Conservation (phyloP, 2,113 vertebrate genomes). For the Takifugu flavidus region DNA sequence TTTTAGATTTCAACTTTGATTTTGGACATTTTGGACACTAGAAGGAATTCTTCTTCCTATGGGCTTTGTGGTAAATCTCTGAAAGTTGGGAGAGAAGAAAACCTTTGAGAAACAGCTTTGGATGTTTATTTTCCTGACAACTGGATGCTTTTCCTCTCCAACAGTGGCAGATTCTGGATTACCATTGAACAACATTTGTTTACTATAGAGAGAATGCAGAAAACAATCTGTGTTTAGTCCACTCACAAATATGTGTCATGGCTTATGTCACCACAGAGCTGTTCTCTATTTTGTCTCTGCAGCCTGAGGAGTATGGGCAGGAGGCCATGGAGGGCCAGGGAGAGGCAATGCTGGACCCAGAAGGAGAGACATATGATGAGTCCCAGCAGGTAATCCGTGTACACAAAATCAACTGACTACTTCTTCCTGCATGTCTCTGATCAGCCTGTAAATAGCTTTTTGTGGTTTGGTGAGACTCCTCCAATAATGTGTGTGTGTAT, state of each 20-base stretch:
- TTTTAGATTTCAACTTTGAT: too few species aligned
- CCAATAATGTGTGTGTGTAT: neutral
- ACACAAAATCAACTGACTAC: conserved; percentile 10
- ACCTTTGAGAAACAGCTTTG: too few species aligned
- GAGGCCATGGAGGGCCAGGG: conserved; percentile 92
- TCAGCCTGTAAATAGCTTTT: neutral
- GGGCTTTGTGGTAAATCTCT: too few species aligned
- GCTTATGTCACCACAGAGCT: neutral
- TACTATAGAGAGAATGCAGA: neutral
- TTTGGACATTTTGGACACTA: too few species aligned
- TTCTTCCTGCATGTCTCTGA: conserved; percentile 3
- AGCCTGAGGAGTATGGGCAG: conserved; percentile 94
- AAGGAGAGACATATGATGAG: conserved; percentile 91
- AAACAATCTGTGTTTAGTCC: neutral
- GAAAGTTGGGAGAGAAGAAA: too few species aligned
- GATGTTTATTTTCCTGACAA: too few species aligned
- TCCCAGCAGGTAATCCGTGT: conserved; percentile 83
- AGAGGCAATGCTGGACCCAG: conserved; percentile 88
- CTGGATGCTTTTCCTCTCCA: too few species aligned
- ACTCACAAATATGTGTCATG: neutral
- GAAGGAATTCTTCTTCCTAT: too few species aligned
- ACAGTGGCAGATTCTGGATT: too few species aligned
- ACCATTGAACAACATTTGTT: neutral
- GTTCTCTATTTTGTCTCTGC: conserved; percentile 34
- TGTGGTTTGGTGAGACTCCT: neutral